Percentiles rank a stretch among this genome's conserved stretches.
Evolutionary conservation across 1,140 invertebrate species (phyloP).

Genomic region (Cylas formicarius): DNA sequence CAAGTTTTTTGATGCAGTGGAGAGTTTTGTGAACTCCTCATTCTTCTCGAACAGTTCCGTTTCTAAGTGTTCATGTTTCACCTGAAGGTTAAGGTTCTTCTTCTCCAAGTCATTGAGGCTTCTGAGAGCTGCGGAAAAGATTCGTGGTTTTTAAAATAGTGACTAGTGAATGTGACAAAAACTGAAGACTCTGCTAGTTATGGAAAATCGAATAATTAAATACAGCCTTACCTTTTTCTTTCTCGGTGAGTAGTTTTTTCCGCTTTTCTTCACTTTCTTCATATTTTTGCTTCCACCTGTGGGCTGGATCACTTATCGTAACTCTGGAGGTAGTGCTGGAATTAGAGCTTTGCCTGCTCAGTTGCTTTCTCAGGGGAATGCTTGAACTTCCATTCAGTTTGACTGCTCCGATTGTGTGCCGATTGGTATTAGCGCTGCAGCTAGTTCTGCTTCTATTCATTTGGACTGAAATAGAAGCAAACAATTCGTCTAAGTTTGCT

Average conservation of each 20-base stretch:
- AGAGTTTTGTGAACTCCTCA: slow-evolving; percentile 53
- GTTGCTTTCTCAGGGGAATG: slow-evolving; percentile 23
- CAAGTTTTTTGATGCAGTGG: slow-evolving; percentile 59
- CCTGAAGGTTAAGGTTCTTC: slow-evolving; percentile 49
- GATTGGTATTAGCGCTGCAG: no score
- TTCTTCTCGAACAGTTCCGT: slow-evolving; percentile 53
- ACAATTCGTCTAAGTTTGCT: no score
- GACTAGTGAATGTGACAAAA: background rate
- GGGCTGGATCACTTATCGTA: slow-evolving; percentile 33
- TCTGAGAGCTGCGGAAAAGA: slow-evolving; percentile 47
- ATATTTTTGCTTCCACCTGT: slow-evolving; percentile 58
- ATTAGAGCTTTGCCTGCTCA: slow-evolving; percentile 17
- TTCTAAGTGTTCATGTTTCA: slow-evolving; percentile 50
- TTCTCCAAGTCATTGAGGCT: slow-evolving; percentile 55
- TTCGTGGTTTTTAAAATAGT: background rate
- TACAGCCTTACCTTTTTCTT: slow-evolving; percentile 53
- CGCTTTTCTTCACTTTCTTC: slow-evolving; percentile 60
- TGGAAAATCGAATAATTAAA: background rate
- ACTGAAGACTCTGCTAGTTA: background rate
- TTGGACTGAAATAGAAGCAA: no score
- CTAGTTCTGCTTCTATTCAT: no score
- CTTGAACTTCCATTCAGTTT: slow-evolving; percentile 21
- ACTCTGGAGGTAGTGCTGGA: slow-evolving; percentile 18
- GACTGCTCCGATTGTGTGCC: slow-evolving; percentile 1
- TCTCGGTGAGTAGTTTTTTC: slow-evolving; percentile 56